Evolutionary conservation across 2,888 invertebrate genomes (phyloP).

Genomic region (Pheosia tremula): DNA sequence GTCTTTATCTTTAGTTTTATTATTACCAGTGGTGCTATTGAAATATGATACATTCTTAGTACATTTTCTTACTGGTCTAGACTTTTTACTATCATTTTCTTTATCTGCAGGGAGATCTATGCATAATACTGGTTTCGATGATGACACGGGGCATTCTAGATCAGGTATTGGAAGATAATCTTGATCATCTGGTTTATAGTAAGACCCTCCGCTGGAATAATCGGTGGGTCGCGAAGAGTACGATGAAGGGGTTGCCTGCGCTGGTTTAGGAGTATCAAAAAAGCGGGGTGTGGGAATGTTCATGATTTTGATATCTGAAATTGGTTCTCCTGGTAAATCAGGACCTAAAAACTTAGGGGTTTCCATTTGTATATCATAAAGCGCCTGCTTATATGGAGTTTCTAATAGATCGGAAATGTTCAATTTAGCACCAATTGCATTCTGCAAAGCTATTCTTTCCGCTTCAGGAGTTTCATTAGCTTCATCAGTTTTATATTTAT

Average conservation of each 20-base stretch:
- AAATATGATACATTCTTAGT: slow-evolving; percentile 78
- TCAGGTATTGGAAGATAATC: slow-evolving; percentile 71
- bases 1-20: slow-evolving; percentile 49
- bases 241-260: slow-evolving; percentile 69
- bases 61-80: slow-evolving; percentile 72
- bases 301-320: slow-evolving; percentile 83
- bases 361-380: slow-evolving; percentile 78
- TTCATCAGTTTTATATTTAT: slow-evolving; percentile 51
- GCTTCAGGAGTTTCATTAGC: slow-evolving; percentile 69
- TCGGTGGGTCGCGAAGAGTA: slow-evolving; percentile 81
- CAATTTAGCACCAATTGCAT: slow-evolving; percentile 71
- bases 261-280: slow-evolving; percentile 71
- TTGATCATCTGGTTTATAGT: slow-evolving; percentile 86
- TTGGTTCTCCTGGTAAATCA: slow-evolving; percentile 69
- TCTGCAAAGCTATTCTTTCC: slow-evolving; percentile 69
- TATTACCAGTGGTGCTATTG: slow-evolving; percentile 37
- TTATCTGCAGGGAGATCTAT: slow-evolving; percentile 33
- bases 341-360: slow-evolving; percentile 83
- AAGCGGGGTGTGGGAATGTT: slow-evolving; percentile 84
- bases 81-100: slow-evolving; percentile 36
- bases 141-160: slow-evolving; percentile 51
- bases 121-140: slow-evolving; percentile 43
- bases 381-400: slow-evolving; percentile 83
- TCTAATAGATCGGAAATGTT: slow-evolving; percentile 81
- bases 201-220: slow-evolving; percentile 86